Base-by-base conservation (phyloP, 2,113 vertebrate species). In the Hydropotes inermis region DNA sequence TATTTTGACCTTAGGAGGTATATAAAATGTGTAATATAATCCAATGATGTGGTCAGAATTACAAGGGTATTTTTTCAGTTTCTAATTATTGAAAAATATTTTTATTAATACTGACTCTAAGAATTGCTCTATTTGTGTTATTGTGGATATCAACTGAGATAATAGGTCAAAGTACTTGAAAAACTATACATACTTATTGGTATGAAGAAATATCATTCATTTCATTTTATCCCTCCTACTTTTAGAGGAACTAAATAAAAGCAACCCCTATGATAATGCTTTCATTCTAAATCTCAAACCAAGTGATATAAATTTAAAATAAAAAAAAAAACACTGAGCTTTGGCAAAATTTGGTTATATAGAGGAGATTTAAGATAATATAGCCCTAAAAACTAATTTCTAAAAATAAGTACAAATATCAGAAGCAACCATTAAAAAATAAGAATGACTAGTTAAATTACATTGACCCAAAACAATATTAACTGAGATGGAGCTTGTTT, bases 261-360 rank as follows among this genome's bases (percentile, higher is more conserved):
- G 67, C 1, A 39, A 96, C 57, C 58, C 16, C 19, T 82, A 57
- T 39, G 50, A 90, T 60, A 52, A 78, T 70, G 23, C 3, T 91
- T 87, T 91, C 74, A 92, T 94, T 90, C 50, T 47, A 93, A 97
- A 78, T 86, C 91, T 96, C 64, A 96, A 36, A 57, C 9, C 82
- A 12, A 92, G 47, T 85, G 25, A 86, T 67, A 6, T 74, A 36
- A 91, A 82, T 50, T 97, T 84, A 7, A 82, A 92, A 67, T n/a
- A 45, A 91, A 61, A 11, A 43, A n/a, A 27, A 57, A 79, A 93
- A 67, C 60, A 60, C 17, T 33, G 92, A 21, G 3, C 70, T 16
- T 47, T 67, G 17, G 86, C 1, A 96, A 95, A 84, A 61, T 57
- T 64, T 85, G 54, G 60, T 78, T 83, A 11, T 60, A 58, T 4